Base-by-base conservation (phyloP, 1,140 invertebrate genomes). In the Pogonognathellus flavescens region DNA sequence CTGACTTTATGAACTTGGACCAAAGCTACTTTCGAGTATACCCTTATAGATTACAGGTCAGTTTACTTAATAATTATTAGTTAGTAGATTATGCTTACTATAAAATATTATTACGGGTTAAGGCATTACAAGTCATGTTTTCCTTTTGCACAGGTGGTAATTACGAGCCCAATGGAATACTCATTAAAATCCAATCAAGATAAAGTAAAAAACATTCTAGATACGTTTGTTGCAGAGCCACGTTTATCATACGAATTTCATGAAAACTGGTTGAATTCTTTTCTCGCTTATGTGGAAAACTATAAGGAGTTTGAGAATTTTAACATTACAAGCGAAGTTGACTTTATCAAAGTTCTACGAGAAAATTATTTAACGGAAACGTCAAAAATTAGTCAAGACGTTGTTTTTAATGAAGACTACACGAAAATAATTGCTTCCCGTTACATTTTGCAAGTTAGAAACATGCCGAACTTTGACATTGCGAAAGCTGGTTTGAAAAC, bases 21-120 rank as follows among this genome's bases (percentile, higher is more conserved):
- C 96, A 97, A 89, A 93, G 93, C 84, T 97, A 96, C 90, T 97
- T 96, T 91, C 92, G 95, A 88, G 96, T 97, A 90, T 97, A 95
- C 91, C 96, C 96, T 0, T 97, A 97, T 89, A 94, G 95, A 88
- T 95, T 97, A 90, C 95, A 96, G 93, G 95, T 95, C 88, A 18
- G 4, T 25, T 41, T 6, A 41, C 2, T 1, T 3, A 41, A 41
- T 41, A 6, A 41, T 41, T 41, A 41, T 3, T 41, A 41, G 31
- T 41, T n/a, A n/a, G n/a, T n/a, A n/a, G n/a, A n/a, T n/a, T n/a
- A n/a, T n/a, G n/a, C n/a, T n/a, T n/a, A n/a, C n/a, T n/a, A n/a
- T n/a, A n/a, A n/a, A n/a, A 41, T 41, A 3, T 41, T 41, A 41
- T 41, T 41, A 3, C 31, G 31, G 31, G 6, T 41, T 41, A 41